Conservation (phyloP, 2,797 vertebrate species). For the Tenualosa ilisha region DNA sequence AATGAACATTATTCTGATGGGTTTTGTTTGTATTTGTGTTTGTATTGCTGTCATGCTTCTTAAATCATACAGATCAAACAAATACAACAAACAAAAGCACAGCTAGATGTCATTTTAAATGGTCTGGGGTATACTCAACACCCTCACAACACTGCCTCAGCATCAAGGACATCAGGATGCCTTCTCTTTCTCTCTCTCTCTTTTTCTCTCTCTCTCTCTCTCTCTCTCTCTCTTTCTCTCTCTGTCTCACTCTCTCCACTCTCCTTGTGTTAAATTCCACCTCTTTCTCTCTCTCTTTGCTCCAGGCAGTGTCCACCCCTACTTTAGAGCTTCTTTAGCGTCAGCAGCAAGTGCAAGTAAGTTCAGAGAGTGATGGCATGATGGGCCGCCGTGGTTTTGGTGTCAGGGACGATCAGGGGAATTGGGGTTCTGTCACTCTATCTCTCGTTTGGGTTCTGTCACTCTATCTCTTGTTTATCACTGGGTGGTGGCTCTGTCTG, state of each 20-base stretch:
- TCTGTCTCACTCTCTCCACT: not conserved
- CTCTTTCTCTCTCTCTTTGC: constrained; percentile 57
- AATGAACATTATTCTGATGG: constrained; percentile 16
- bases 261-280: constrained; percentile 48
- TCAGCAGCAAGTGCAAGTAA: constrained; percentile 83
- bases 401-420: not conserved
- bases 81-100: not conserved
- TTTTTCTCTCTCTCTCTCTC: constrained; percentile 54
- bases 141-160: not conserved
- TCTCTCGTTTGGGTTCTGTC: not conserved
- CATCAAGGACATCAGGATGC: not conserved
- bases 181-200: constrained; percentile 25
- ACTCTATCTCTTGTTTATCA: not conserved
- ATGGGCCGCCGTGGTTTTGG: not conserved
- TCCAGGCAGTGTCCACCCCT: constrained; percentile 84
- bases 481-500: constrained; percentile 7
- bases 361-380: constrained; percentile 59
- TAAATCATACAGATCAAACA: not conserved
- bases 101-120: not conserved
- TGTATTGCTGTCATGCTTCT: not conserved
- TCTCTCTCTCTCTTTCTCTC: constrained; percentile 52
- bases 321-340: constrained; percentile 74
- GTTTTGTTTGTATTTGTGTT: not conserved
- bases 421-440: constrained; percentile 1
- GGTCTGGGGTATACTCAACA: not conserved